A percentile compares a stretch with the other conserved stretches of the same genome.
Conservation (phyloP, 2,113 vertebrate species). For the Muntiacus reevesi region DNA sequence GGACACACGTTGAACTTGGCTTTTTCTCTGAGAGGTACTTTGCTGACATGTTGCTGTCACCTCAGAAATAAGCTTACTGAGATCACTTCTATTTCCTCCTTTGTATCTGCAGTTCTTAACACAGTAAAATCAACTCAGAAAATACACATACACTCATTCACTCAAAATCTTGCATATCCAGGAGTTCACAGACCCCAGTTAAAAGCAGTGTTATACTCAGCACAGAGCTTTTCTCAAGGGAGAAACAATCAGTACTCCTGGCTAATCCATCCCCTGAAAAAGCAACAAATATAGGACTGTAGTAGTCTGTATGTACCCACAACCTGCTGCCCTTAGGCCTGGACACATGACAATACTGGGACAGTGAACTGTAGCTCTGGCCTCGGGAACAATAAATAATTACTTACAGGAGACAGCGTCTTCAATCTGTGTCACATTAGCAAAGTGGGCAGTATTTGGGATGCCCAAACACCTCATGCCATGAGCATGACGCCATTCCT, state of each 20-base stretch:
- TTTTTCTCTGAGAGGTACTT: background rate
- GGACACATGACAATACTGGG: background rate
- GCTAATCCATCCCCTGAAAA: background rate
- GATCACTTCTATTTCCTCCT: background rate
- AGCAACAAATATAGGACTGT: background rate
- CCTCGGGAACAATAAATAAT: background rate
- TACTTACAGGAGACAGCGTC: constrained; percentile 95
- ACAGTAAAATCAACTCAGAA: background rate
- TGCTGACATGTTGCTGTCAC: background rate
- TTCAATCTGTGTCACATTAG: constrained; percentile 98
- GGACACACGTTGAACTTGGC: fast-evolving
- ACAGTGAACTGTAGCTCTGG: background rate
- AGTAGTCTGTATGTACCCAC: background rate
- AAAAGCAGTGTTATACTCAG: background rate
- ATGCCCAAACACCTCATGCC: constrained; percentile 98
- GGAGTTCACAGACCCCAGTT: background rate
- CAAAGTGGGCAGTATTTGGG: constrained; percentile 97
- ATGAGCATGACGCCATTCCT: constrained; percentile 98
- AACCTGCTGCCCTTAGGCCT: background rate
- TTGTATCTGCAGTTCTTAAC: background rate
- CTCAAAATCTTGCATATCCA: background rate
- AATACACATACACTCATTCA: background rate
- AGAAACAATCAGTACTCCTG: background rate
- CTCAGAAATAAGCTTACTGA: background rate
- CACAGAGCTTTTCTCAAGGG: background rate